Conservation (phyloP, 2,797 vertebrate genomes). For the Neopelma chrysocephalum region DNA sequence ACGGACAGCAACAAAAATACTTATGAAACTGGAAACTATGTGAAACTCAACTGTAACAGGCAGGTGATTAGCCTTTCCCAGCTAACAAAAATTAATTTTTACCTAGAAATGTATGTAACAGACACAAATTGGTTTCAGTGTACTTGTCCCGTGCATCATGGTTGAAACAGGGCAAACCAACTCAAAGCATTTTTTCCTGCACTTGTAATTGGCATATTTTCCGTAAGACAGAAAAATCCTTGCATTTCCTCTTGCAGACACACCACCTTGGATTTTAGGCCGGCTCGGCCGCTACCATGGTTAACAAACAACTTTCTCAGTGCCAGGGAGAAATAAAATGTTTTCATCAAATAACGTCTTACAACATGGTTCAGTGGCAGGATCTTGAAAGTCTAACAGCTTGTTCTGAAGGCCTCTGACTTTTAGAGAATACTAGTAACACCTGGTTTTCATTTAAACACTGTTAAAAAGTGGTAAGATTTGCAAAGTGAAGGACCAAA, state of each 20-base stretch:
- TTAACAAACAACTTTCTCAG: neutral
- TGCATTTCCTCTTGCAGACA: neutral
- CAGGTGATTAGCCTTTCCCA: neutral
- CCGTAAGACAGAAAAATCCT: neutral
- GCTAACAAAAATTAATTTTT: neutral
- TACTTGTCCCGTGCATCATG: neutral
- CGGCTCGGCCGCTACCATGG: neutral
- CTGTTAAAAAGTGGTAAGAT: neutral
- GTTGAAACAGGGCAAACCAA: neutral
- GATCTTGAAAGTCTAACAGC: neutral
- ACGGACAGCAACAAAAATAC: neutral
- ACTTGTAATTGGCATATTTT: neutral
- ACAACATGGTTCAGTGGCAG: neutral
- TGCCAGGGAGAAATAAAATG: neutral
- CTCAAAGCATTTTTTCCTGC: neutral
- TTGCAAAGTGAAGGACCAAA: neutral
- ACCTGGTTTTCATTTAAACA: accelerated
- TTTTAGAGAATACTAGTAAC: neutral
- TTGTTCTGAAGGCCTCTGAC: neutral
- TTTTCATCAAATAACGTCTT: neutral
- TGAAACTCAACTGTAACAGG: neutral
- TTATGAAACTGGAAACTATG: neutral
- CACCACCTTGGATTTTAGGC: neutral
- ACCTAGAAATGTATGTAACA: neutral
- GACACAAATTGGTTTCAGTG: neutral